Conservation (phyloP, 2,888 invertebrate species). For the Ornithoptera alexandrae region DNA sequence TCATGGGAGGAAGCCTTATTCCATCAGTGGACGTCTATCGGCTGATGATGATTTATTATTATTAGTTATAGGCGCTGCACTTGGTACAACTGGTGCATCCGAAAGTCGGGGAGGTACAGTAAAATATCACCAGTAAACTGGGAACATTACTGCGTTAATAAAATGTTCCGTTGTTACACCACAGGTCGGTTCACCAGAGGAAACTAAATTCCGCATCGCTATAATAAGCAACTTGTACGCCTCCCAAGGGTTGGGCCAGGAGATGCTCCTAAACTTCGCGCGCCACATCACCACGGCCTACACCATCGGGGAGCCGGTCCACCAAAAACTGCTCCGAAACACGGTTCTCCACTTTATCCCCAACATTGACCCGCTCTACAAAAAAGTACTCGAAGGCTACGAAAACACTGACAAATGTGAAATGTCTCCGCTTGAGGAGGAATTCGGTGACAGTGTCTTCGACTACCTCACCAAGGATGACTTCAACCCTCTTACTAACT, state of each 20-base stretch:
- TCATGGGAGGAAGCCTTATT: no score
- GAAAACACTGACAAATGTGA: constrained; percentile 59
- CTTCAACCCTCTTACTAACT: constrained; percentile 63
- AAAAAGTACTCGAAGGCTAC: constrained; percentile 54
- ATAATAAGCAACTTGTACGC: constrained; percentile 91
- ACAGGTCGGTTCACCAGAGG: constrained; percentile 88
- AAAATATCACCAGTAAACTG: no score
- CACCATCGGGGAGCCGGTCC: constrained; percentile 82
- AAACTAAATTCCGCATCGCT: constrained; percentile 89
- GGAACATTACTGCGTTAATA: no score
- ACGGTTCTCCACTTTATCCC: constrained; percentile 91
- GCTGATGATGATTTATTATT: no score
- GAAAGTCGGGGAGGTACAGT: no score
- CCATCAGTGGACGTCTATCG: no score
- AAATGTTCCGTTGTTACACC: constrained; percentile 29
- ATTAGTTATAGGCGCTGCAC: no score
- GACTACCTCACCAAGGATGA: constrained; percentile 63
- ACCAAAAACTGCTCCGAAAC: constrained; percentile 83
- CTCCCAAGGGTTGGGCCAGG: constrained; percentile 90
- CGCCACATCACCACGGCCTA: constrained; percentile 89
- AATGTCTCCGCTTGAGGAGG: constrained; percentile 66
- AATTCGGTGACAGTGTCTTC: constrained; percentile 84
- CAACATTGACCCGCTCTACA: constrained; percentile 60
- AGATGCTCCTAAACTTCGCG: constrained; percentile 89
- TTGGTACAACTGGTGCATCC: no score